phyloP scores from a whole-genome alignment of 2,113 vertebrate species.

The Hippocampus barbouri region DNA sequence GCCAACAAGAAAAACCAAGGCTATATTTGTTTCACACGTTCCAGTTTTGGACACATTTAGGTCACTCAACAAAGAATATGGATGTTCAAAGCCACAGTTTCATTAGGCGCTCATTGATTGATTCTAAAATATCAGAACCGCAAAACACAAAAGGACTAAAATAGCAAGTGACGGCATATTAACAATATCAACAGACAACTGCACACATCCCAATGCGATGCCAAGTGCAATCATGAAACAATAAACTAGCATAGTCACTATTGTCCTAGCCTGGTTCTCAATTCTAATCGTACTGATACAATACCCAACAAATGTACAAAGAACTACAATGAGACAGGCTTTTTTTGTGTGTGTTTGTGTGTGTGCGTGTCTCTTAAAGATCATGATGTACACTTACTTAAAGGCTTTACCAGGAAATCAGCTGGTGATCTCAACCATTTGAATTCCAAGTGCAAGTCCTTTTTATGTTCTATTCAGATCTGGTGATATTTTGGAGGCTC shows the following conservation, averaged over 20 bases:
- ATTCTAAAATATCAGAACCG: neutral
- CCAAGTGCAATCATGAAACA: constrained; percentile 5
- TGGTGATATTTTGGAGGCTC: constrained; percentile 13
- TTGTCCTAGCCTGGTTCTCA: neutral
- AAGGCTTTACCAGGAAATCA: constrained; percentile 35
- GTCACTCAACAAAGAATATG: constrained; percentile 3
- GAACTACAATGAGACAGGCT: neutral
- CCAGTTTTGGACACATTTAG: constrained; percentile 10
- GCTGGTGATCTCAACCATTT: constrained; percentile 11
- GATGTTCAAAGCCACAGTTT: constrained; percentile 4
- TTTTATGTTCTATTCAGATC: neutral
- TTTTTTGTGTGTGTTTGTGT: too few species aligned
- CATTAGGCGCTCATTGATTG: neutral
- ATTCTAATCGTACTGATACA: neutral
- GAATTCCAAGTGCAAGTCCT: constrained; percentile 5
- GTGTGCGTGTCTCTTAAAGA: neutral
- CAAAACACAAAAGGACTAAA: neutral
- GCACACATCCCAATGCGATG: constrained; percentile 13
- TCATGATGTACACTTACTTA: neutral
- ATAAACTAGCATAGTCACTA: constrained; percentile 41
- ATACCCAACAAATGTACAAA: constrained; percentile 4
- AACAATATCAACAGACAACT: neutral
- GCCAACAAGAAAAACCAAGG: neutral
- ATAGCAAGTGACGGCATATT: neutral
- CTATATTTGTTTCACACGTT: constrained; percentile 5